Percentiles rank a stretch among this genome's conserved stretches.
Evolutionary conservation across 2,113 vertebrate genomes (phyloP).

Genomic region (Lophochroa leadbeateri): DNA sequence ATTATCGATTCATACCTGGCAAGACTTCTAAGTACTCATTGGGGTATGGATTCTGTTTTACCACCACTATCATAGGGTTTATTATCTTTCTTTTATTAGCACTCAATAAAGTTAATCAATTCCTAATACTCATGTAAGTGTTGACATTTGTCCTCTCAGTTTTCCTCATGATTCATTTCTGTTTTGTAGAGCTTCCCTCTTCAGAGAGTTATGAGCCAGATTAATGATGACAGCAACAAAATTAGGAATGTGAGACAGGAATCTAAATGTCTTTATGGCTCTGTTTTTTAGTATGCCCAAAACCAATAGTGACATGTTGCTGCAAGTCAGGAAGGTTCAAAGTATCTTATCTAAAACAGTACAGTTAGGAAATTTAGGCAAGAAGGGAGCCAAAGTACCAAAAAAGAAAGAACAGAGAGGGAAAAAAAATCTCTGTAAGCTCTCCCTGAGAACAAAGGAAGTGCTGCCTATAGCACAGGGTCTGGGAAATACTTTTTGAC

Average conservation of each 20-base stretch:
- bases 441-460: background rate
- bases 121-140: background rate
- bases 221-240: background rate
- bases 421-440: background rate
- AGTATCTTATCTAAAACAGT: background rate
- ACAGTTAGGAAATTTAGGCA: background rate
- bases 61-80: background rate
- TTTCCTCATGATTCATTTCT: background rate
- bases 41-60: background rate
- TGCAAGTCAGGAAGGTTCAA: background rate
- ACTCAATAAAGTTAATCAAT: background rate
- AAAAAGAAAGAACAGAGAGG: background rate
- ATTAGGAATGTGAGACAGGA: background rate
- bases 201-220: background rate
- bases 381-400: background rate
- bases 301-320: fast-evolving
- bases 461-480: background rate
- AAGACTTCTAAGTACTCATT: background rate
- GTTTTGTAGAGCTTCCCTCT: background rate
- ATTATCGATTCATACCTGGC: background rate
- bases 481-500: background rate
- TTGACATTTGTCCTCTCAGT: background rate
- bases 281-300: background rate
- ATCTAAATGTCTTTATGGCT: background rate
- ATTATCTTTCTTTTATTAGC: background rate